These are phyloP conservation scores for Myiothlypis chrysogaster DNA, from an alignment of 2,797 vertebrate genomes.

Conservation along the genomic window DNA sequence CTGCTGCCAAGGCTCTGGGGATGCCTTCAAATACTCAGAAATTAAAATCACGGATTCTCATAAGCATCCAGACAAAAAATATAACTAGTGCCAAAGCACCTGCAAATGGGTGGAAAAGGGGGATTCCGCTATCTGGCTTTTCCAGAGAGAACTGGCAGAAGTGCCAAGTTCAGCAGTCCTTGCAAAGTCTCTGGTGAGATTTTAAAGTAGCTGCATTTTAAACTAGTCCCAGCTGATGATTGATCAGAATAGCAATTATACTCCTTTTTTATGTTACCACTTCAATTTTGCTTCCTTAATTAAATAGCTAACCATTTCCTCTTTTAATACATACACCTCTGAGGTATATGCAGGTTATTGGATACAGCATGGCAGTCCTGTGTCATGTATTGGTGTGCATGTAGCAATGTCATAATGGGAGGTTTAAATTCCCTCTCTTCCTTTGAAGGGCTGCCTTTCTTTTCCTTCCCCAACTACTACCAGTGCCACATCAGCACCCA, in stretches of 20 bases:
- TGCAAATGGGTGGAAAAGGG: not conserved
- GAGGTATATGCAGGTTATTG: not conserved
- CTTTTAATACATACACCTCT: not conserved
- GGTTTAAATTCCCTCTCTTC: not conserved
- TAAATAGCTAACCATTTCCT: not conserved
- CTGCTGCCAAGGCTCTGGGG: not conserved
- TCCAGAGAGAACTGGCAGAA: not conserved
- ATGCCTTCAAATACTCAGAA: not conserved
- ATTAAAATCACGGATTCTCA: not conserved
- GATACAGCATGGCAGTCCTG: not conserved
- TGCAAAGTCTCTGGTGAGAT: not conserved
- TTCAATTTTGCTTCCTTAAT: slow-evolving; percentile 28
- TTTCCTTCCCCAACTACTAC: not conserved
- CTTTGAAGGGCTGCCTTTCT: not conserved
- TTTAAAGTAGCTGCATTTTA: not conserved
- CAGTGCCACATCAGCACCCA: not conserved
- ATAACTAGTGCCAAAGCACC: not conserved
- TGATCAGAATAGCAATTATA: slow-evolving; percentile 6
- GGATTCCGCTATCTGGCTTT: not conserved
- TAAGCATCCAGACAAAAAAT: not conserved
- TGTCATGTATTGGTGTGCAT: not conserved
- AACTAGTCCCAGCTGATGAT: not conserved
- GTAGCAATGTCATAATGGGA: not conserved
- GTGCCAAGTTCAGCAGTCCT: not conserved
- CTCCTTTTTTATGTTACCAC: not conserved